Percentiles rank a stretch among this genome's conserved stretches.
Evolutionary conservation across 2,113 vertebrate species (phyloP).

Genomic region (Pipra filicauda): DNA sequence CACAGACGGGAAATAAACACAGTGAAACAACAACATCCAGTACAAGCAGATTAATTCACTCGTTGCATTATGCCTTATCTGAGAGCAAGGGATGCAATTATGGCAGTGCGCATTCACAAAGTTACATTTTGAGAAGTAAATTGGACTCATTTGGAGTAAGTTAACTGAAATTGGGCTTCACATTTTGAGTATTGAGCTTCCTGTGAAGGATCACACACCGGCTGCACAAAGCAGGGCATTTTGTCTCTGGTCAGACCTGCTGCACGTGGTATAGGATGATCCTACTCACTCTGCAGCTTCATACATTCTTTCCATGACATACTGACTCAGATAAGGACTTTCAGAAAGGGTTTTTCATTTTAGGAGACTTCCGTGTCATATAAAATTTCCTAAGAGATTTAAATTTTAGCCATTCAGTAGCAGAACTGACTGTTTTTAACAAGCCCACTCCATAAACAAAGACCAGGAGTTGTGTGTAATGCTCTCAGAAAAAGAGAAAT

Average conservation of each 20-base stretch:
- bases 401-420: neutral
- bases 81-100: neutral
- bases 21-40: neutral
- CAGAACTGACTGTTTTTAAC: neutral
- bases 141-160: neutral
- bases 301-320: neutral
- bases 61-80: neutral
- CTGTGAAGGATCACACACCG: fast-evolving
- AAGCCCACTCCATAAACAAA: neutral
- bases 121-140: neutral
- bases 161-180: neutral
- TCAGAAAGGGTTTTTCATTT: neutral
- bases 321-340: neutral
- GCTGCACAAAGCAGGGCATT: neutral
- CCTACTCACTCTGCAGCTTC: neutral
- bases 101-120: neutral
- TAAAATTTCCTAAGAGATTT: neutral
- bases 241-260: neutral
- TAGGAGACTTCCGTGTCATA: neutral
- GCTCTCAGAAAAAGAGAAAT: neutral
- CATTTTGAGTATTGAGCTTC: neutral
- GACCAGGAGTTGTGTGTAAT: neutral
- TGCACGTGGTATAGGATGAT: fast-evolving
- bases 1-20: neutral
- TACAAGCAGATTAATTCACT: neutral